Conservation (phyloP, 2,888 invertebrate genomes). For the Sesamia inferens region DNA sequence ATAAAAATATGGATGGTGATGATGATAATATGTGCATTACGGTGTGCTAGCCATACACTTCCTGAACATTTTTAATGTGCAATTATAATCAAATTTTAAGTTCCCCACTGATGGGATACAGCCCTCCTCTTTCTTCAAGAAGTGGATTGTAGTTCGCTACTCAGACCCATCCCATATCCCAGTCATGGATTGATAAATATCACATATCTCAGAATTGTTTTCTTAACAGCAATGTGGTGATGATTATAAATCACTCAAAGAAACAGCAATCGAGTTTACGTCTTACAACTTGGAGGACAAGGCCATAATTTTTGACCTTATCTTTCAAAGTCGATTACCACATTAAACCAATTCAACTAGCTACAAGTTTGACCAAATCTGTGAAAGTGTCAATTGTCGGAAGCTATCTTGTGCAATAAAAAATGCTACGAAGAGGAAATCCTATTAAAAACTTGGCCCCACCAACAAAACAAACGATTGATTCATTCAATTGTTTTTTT, state of each 20-base stretch:
- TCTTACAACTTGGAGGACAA: neutral
- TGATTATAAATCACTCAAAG: neutral
- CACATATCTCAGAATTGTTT: neutral
- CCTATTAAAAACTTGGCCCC: constrained; percentile 1
- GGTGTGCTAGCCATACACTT: neutral
- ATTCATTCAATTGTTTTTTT: constrained; percentile 45
- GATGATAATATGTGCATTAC: neutral
- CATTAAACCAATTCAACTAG: neutral
- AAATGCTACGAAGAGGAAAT: constrained; percentile 32
- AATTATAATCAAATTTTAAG: neutral
- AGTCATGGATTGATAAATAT: neutral
- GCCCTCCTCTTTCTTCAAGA: neutral
- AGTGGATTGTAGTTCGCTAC: neutral
- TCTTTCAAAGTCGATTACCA: neutral
- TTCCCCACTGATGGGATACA: neutral
- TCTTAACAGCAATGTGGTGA: neutral
- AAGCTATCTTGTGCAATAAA: constrained; percentile 25
- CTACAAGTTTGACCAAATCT: neutral
- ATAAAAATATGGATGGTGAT: too few species aligned
- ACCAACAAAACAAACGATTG: constrained; percentile 15
- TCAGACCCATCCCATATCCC: too few species aligned
- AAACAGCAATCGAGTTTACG: neutral
- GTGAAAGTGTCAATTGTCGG: constrained; percentile 21
- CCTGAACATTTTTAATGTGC: neutral
- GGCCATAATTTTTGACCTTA: too few species aligned